Conservation (phyloP, 1,140 invertebrate genomes). For the Steinernema khuongi region DNA sequence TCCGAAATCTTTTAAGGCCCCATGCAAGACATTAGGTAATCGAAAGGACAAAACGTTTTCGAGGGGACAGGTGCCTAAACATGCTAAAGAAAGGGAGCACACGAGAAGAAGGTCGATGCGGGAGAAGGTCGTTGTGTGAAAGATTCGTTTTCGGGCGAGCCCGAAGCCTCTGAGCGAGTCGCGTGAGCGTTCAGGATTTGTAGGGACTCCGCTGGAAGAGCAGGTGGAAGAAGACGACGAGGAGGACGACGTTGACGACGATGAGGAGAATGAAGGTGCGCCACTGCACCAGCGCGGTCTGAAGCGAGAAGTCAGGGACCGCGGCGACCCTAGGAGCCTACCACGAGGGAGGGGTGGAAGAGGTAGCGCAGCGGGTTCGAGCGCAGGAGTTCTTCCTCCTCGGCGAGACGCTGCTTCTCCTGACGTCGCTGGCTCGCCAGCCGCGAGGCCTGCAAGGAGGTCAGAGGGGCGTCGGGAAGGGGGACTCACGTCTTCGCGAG, state of each 20-base stretch:
- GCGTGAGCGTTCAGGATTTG: not conserved
- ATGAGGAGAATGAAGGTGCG: constrained; percentile 37
- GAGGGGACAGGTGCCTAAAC: not conserved
- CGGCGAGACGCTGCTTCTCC: constrained; percentile 79
- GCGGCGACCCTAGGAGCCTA: constrained; percentile 62
- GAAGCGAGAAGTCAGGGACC: constrained; percentile 11
- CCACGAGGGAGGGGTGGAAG: constrained; percentile 92
- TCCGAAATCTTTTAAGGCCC: constrained; percentile 1
- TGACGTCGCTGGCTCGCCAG: constrained; percentile 85
- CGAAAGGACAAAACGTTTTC: not conserved
- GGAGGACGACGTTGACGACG: constrained; percentile 45
- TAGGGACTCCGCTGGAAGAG: constrained; percentile 22
- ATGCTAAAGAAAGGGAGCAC: constrained; percentile 2
- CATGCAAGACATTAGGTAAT: not conserved
- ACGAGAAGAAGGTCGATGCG: not conserved
- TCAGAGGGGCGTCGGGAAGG: not conserved
- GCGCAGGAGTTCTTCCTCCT: constrained; percentile 81
- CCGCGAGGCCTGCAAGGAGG: constrained; percentile 68
- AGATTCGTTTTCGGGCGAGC: constrained; percentile 2
- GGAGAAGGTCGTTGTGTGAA: not conserved
- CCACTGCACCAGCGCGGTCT: constrained; percentile 44
- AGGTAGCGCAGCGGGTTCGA: constrained; percentile 88
- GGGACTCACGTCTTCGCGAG: constrained; percentile 7
- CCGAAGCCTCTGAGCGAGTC: constrained; percentile 8
- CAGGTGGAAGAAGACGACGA: constrained; percentile 45